Base-by-base conservation (phyloP, 1,140 invertebrate genomes). In the Aphelinus certus region DNA sequence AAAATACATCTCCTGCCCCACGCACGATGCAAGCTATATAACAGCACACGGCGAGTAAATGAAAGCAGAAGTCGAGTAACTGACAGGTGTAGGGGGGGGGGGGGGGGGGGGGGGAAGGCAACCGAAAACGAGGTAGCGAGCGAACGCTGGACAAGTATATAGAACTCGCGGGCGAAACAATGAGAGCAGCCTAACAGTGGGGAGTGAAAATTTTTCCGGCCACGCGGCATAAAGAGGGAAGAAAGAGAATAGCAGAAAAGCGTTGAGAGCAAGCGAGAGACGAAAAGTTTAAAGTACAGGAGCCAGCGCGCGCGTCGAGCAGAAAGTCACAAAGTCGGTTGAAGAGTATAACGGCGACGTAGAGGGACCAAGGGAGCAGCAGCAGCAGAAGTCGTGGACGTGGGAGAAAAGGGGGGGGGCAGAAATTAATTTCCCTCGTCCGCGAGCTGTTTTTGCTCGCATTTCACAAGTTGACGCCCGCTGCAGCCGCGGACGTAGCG, bases 391-490 rank as follows among this genome's bases (percentile, higher is more conserved):
- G 3, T 42, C 49, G 26, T 26, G 26, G 48, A 42, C 48, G 48
- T 48, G 47, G 10, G 47, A 42, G 56, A 45, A 47, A 57, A 47
- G 53, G 66, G 66, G 53, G 42, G 49, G 56, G 26, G 26, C 26
- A 70, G 68, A 60, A 70, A 70, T 70, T 70, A 70, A 61, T 70
- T 70, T 68, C 45, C 68, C 68, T 61, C 56, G 68, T 61, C 68
- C 53, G 66, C 56, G 68, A 61, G 57, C 68, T 61, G 68, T 70
- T 70, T 70, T 70, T 70, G 57, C 57, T 51, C 47, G 68, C 57
- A 57, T 70, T 70, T 70, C 68, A 70, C 68, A 57, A 70, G n/a
- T 70, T 70, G 68, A 70, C 68, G 68, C 68, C 57, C 67, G 7
- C 56, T 49, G 43, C 47, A 70, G 68, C 68, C 56, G 49, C 63